A percentile compares a stretch with the other conserved stretches of the same genome.
phyloP scores from a whole-genome alignment of 2,888 invertebrate genomes.

The Cynaeus angustus region DNA sequence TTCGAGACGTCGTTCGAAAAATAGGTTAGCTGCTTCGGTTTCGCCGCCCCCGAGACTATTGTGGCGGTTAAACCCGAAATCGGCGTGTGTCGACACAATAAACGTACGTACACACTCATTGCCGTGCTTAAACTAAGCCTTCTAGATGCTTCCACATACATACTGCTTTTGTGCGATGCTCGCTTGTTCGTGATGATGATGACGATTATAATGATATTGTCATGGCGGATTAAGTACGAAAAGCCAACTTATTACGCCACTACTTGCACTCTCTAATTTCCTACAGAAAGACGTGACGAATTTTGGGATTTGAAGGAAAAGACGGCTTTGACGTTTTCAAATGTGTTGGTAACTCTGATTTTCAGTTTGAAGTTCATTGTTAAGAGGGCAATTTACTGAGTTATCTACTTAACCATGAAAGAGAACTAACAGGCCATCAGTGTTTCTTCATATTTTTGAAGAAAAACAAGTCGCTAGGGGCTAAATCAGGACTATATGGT shows the following conservation, averaged over 20 bases:
- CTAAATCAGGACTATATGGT: too few relatives aligned
- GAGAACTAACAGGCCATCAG: too few relatives aligned
- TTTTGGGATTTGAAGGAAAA: too few relatives aligned
- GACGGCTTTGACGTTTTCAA: too few relatives aligned
- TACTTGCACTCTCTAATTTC: slow-evolving; percentile 14
- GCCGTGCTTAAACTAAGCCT: slow-evolving; percentile 33
- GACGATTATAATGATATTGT: slow-evolving; percentile 29
- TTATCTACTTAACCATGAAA: too few relatives aligned
- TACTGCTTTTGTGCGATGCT: slow-evolving; percentile 34
- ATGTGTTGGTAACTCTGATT: too few relatives aligned
- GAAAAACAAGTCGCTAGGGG: too few relatives aligned
- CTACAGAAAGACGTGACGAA: background rate
- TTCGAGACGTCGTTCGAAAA: background rate
- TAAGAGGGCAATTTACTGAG: too few relatives aligned
- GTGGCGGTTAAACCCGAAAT: slow-evolving; percentile 42
- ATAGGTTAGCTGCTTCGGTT: background rate
- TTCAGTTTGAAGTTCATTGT: too few relatives aligned
- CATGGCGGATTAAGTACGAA: slow-evolving; percentile 32
- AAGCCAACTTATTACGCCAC: slow-evolving; percentile 20
- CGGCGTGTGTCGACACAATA: slow-evolving; percentile 43
- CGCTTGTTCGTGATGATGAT: slow-evolving; percentile 34
- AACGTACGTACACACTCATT: slow-evolving; percentile 25
- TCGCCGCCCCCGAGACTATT: slow-evolving; percentile 17
- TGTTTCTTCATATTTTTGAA: too few relatives aligned
- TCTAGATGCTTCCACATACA: slow-evolving; percentile 27